Evolutionary conservation across 2,888 invertebrate species (phyloP).

Genomic region (Cerceris rybyensis): DNA sequence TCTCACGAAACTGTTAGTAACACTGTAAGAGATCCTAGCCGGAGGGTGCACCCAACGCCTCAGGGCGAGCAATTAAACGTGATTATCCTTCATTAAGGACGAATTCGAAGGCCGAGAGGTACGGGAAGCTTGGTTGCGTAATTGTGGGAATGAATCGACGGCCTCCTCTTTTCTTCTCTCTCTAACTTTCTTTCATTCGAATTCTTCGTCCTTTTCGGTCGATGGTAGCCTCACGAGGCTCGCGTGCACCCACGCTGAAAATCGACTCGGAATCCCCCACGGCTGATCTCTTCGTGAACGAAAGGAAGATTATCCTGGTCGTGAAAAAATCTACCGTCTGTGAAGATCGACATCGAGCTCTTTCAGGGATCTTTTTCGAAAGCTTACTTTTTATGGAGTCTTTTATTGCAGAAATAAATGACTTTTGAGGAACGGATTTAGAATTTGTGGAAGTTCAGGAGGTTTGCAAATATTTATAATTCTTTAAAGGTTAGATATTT

Average conservation of each 20-base stretch:
- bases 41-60: conserved; percentile 56
- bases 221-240: conserved; percentile 62
- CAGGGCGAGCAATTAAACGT: conserved; percentile 74
- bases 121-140: conserved; percentile 70
- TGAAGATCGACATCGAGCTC: neutral
- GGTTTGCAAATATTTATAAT: no score
- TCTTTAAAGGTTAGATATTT: no score
- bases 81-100: conserved; percentile 79
- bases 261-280: conserved; percentile 54
- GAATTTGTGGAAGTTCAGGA: no score
- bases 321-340: conserved; percentile 25
- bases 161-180: conserved; percentile 44
- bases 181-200: conserved; percentile 37
- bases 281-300: conserved; percentile 48
- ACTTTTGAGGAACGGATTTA: neutral
- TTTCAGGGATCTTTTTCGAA: neutral
- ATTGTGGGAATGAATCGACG: conserved; percentile 78
- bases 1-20: conserved; percentile 57
- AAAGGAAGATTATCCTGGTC: conserved; percentile 24
- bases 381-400: no score
- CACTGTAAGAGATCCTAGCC: conserved; percentile 53
- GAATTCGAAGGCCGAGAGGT: conserved; percentile 67
- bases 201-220: conserved; percentile 25
- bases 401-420: neutral
- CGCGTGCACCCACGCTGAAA: conserved; percentile 78